phyloP scores from a whole-genome alignment of 2,888 invertebrate species.

The Drosophila borealis region DNA sequence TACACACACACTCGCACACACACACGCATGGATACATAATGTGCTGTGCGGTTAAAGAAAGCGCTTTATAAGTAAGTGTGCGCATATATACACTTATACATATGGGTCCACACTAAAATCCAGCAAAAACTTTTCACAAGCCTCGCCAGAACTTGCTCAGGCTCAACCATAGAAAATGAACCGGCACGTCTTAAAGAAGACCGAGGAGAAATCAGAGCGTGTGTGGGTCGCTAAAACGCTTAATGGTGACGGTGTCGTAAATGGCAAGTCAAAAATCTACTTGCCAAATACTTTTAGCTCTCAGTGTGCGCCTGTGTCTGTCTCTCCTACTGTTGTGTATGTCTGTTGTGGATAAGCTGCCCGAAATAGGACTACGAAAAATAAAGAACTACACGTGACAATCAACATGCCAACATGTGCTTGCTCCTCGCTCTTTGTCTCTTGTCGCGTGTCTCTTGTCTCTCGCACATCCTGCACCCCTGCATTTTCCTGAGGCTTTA shows the following conservation, averaged over 20 bases:
- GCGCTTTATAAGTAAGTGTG: conserved; percentile 41
- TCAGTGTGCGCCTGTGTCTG: conserved; percentile 24
- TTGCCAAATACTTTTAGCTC: conserved; percentile 72
- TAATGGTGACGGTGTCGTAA: conserved; percentile 57
- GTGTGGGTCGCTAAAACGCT: conserved; percentile 52
- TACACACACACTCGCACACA: conserved; percentile 10
- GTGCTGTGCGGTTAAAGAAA: conserved; percentile 48
- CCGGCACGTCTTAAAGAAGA: conserved; percentile 30
- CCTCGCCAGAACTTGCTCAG: conserved; percentile 12
- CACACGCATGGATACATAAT: conserved; percentile 13
- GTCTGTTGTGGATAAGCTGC: conserved; percentile 49
- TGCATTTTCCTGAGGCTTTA: conserved; percentile 30
- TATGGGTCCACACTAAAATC: conserved; percentile 31
- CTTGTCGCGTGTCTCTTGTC: background rate
- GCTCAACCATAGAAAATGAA: conserved; percentile 30
- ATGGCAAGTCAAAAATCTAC: conserved; percentile 76
- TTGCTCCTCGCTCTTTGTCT: conserved; percentile 28
- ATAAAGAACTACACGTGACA: conserved; percentile 58
- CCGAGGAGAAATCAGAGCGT: conserved; percentile 7
- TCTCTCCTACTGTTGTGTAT: background rate
- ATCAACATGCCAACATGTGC: conserved; percentile 71
- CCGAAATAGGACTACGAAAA: conserved; percentile 39
- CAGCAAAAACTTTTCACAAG: conserved; percentile 43
- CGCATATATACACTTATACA: conserved; percentile 15
- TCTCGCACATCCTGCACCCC: conserved; percentile 1